Evolutionary conservation across 2,797 vertebrate species (phyloP).

Genomic region (Anniella stebbinsi): DNA sequence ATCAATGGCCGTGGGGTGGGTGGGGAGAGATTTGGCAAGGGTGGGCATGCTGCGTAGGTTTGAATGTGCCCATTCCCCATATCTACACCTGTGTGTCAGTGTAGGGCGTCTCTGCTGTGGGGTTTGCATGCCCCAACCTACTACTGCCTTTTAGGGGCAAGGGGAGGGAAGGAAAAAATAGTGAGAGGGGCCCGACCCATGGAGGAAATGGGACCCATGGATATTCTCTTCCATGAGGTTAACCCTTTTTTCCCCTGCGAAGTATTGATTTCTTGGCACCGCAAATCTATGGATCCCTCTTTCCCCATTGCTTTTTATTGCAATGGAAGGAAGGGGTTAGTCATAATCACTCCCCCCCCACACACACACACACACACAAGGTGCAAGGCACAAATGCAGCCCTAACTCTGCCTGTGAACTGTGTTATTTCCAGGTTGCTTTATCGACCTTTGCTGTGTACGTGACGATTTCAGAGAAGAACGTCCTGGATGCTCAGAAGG

Average conservation of each 20-base stretch:
- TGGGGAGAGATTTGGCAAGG: no score
- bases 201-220: background rate
- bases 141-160: background rate
- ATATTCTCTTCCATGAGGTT: background rate
- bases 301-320: background rate
- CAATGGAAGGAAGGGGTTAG: background rate
- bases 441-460: constrained; percentile 93
- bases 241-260: background rate
- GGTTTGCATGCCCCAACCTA: background rate
- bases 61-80: background rate
- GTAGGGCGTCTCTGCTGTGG: background rate
- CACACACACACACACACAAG: no score
- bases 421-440: constrained; percentile 86
- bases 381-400: no score
- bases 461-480: constrained; percentile 86
- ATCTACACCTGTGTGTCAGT: background rate
- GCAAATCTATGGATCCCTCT: background rate
- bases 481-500: constrained; percentile 93
- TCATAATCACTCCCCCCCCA: no score
- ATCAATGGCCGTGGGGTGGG: no score
- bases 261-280: background rate
- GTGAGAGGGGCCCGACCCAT: no score
- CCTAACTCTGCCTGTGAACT: accelerated
- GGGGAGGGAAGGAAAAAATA: no score
- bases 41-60: background rate